phyloP scores from a whole-genome alignment of 2,888 invertebrate genomes.

The Lepidochrysops patricia region DNA sequence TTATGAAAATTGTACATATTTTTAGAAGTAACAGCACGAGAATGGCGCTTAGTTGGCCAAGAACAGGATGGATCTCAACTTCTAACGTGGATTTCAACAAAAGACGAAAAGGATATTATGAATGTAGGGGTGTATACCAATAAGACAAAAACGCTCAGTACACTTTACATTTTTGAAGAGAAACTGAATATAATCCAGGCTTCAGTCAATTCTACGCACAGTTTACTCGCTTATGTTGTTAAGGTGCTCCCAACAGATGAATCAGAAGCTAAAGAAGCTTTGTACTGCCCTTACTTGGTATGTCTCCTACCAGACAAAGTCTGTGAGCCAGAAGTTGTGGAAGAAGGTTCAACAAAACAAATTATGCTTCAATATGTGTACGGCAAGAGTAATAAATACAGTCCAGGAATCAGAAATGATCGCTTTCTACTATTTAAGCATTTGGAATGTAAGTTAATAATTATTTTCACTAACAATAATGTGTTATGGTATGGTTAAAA shows the following conservation, averaged over 20 bases:
- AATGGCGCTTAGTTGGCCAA: conserved; percentile 88
- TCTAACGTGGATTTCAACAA: conserved; percentile 77
- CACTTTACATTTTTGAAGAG: conserved; percentile 77
- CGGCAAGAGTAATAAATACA: conserved; percentile 70
- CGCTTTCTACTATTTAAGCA: conserved; percentile 84
- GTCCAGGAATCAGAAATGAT: conserved; percentile 71
- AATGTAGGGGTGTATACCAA: conserved; percentile 78
- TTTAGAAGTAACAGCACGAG: conserved; percentile 77
- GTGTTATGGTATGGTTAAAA: too few species aligned
- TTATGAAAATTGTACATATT: conserved; percentile 18
- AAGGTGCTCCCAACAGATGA: conserved; percentile 65
- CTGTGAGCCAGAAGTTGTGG: conserved; percentile 46
- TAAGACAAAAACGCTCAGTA: conserved; percentile 72
- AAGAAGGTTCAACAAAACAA: conserved; percentile 78
- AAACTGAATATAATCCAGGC: conserved; percentile 85
- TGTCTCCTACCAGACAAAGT: conserved; percentile 67
- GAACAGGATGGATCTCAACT: conserved; percentile 84
- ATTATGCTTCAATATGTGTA: conserved; percentile 87
- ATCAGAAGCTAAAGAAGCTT: conserved; percentile 42
- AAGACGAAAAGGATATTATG: conserved; percentile 40
- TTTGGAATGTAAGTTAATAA: conserved; percentile 79
- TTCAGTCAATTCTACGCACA: conserved; percentile 80
- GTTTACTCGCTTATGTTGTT: conserved; percentile 79
- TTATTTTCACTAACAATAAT: background rate
- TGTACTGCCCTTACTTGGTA: conserved; percentile 79